A percentile compares a stretch with the other conserved stretches of the same genome.
phyloP scores from a whole-genome alignment of 2,113 vertebrate genomes.

The Hydropotes inermis region DNA sequence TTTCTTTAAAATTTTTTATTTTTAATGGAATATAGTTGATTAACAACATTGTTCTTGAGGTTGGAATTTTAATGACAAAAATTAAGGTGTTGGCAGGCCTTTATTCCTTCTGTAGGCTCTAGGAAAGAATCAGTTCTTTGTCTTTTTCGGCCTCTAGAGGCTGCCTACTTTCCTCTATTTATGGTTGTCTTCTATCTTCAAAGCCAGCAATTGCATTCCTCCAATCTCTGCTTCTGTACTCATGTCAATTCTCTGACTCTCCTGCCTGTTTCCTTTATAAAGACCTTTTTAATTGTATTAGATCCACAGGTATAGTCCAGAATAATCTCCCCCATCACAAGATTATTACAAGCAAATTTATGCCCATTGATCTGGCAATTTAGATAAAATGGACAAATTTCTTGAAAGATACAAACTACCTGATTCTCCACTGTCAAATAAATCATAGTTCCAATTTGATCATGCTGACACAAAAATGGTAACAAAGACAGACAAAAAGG shows the following conservation, averaged over 20 bases:
- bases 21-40: background rate
- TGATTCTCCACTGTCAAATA: background rate
- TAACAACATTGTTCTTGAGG: background rate
- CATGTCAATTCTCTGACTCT: background rate
- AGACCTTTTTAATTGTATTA: background rate
- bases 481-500: background rate
- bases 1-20: background rate
- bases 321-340: background rate
- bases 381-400: background rate
- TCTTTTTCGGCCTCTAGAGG: background rate
- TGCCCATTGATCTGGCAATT: background rate
- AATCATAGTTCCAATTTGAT: background rate
- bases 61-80: background rate
- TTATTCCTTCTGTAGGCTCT: background rate
- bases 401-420: background rate
- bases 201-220: background rate
- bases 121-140: background rate
- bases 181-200: background rate
- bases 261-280: background rate
- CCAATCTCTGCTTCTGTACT: background rate
- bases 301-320: background rate
- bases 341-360: background rate
- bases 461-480: background rate
- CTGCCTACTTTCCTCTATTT: background rate
- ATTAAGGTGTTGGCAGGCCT: background rate